Evolutionary conservation across 2,797 vertebrate genomes (phyloP).

Genomic region (Enteromius fasciolatus): DNA sequence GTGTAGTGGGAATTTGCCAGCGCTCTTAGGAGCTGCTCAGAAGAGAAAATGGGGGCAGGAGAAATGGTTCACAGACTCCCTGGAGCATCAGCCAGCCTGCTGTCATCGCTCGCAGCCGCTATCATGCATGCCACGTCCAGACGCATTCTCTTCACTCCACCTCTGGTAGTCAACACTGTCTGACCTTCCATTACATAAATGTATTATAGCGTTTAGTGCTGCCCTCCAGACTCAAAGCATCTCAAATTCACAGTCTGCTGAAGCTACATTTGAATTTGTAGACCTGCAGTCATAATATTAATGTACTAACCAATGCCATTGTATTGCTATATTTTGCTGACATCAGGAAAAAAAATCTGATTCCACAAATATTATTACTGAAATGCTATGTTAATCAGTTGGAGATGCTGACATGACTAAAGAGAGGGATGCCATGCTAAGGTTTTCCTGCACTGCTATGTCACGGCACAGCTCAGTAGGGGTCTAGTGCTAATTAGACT

Average conservation of each 20-base stretch:
- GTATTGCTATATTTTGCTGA: background rate
- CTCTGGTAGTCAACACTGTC: slow-evolving; percentile 67
- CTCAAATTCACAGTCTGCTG: slow-evolving; percentile 45
- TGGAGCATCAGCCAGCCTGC: slow-evolving; percentile 46
- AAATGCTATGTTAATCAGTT: background rate
- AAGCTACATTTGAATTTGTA: background rate
- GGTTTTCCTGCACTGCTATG: slow-evolving; percentile 39
- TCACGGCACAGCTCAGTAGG: slow-evolving; percentile 62
- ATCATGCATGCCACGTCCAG: slow-evolving; percentile 71
- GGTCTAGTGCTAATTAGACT: slow-evolving; percentile 76
- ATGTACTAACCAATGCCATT: background rate
- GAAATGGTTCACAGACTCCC: slow-evolving; percentile 48
- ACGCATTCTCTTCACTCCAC: slow-evolving; percentile 79
- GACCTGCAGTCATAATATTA: slow-evolving; percentile 13
- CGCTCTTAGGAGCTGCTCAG: background rate
- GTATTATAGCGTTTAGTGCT: slow-evolving; percentile 50
- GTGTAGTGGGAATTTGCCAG: background rate
- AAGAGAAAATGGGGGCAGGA: slow-evolving; percentile 40
- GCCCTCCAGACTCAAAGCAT: slow-evolving; percentile 66
- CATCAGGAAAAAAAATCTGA: background rate
- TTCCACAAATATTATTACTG: background rate
- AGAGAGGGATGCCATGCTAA: slow-evolving; percentile 5
- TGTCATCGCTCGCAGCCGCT: slow-evolving; percentile 65
- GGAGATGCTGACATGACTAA: background rate
- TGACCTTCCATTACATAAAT: slow-evolving; percentile 49